Conservation (phyloP, 2,888 invertebrate species). For the Polydrusus pterygomalis region DNA sequence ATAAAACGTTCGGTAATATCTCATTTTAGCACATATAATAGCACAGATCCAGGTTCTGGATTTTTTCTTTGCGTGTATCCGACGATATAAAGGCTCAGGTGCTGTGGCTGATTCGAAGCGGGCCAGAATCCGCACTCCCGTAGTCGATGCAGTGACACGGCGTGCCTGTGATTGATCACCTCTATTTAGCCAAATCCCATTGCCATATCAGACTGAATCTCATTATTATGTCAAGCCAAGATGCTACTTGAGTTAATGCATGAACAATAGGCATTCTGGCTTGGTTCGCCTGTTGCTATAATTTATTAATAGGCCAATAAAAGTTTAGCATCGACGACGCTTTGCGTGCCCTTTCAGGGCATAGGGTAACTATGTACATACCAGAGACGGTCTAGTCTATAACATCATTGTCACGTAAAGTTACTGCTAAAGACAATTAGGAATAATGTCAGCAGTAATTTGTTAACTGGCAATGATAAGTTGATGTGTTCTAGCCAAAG, state of each 20-base stretch:
- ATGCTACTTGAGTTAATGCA: constrained; percentile 73
- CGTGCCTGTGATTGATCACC: constrained; percentile 70
- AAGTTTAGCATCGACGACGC: constrained; percentile 65
- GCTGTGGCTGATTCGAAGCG: constrained; percentile 53
- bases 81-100: constrained; percentile 53
- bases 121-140: constrained; percentile 57
- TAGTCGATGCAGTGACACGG: constrained; percentile 69
- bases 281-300: constrained; percentile 72
- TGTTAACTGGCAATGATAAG: no score
- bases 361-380: constrained; percentile 9
- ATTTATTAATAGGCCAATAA: constrained; percentile 73
- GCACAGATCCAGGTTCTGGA: neutral
- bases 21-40: no score
- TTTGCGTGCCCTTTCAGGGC: constrained; percentile 30
- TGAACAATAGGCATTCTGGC: constrained; percentile 70
- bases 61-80: constrained; percentile 29
- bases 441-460: no score
- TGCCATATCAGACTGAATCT: constrained; percentile 72
- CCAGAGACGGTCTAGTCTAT: constrained; percentile 4
- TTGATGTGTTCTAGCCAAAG: no score
- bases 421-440: no score
- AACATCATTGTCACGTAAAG: neutral
- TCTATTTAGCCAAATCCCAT: constrained; percentile 68
- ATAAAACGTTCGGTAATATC: no score
- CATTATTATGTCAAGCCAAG: constrained; percentile 73